A percentile compares a stretch with the other conserved stretches of the same genome.
These are phyloP conservation scores for Podarcis siculus DNA, from an alignment of 2,797 vertebrate species.

Conservation along the genomic window DNA sequence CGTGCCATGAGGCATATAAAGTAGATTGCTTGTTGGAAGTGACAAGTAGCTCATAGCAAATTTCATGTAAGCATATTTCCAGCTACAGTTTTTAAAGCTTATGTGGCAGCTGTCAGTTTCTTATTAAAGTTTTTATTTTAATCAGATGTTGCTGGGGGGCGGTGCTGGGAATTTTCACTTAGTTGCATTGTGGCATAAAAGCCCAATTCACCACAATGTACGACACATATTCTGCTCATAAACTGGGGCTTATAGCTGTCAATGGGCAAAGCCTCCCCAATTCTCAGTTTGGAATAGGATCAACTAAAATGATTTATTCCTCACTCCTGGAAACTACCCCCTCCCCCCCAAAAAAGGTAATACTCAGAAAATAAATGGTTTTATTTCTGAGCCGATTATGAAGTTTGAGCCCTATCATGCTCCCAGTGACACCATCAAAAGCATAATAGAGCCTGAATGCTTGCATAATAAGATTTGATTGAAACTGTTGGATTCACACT, in stretches of 20 bases:
- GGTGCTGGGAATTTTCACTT: conserved; percentile 30
- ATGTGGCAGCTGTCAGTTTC: conserved; percentile 28
- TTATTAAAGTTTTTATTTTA: conserved; percentile 19
- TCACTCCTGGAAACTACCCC: too few species aligned
- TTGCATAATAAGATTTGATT: not conserved
- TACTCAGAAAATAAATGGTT: not conserved
- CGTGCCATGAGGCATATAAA: not conserved
- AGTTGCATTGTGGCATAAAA: not conserved
- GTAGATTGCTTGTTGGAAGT: conserved; percentile 4
- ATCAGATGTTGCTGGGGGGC: conserved; percentile 15
- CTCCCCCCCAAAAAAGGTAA: not conserved
- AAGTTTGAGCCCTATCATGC: not conserved
- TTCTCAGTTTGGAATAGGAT: not conserved
- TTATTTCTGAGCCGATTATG: not conserved
- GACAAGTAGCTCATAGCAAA: conserved; percentile 7
- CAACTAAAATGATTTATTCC: not conserved
- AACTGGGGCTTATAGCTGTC: not conserved
- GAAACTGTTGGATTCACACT: conserved; percentile 2
- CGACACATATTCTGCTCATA: not conserved
- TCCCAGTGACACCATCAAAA: not conserved
- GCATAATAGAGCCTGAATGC: too few species aligned
- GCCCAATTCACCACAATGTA: not conserved
- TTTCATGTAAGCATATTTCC: conserved; percentile 20
- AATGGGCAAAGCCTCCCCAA: not conserved
- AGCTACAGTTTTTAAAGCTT: conserved; percentile 8